Base-by-base conservation (phyloP, 2,113 vertebrate species). In the Callaeas wilsoni region DNA sequence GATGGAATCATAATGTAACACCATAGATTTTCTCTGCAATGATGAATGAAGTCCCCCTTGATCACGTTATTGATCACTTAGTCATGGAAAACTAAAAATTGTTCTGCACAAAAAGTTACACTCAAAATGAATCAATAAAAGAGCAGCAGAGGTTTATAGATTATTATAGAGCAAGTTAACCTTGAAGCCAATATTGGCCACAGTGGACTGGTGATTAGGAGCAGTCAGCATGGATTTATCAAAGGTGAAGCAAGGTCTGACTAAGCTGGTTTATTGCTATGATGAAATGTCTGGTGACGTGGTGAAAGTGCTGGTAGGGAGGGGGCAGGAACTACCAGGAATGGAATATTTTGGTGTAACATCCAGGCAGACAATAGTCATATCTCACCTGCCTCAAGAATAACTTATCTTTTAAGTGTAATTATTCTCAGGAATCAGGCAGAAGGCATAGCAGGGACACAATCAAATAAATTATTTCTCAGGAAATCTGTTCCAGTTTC, bases 201-300 rank as follows among this genome's bases (percentile, higher is more conserved):
- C 10, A 20, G 6, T 18, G 10, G 49, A 42, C 20, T 37, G 13
- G 47, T 84, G 49, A 59, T 25, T 50, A 19, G 21, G 14, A 88
- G 4, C 16, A 78, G 26, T 5, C 52, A 79, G 52, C 6, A 30
- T 16, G 32, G 50, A 62, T 75, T 91, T 82, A 29, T 42, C 35
- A 68, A 39, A 29, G 33, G 39, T 27, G n/a, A 44, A 62, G 32
- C 37, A 27, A 67, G 25, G 49, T 60, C 41, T 82, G 69, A 73
- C 30, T 22, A 42, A 85, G 46, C 10, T n/a, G 17, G 2, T 42
- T 88, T 30, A 8, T 20, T 85, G 62, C 70, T 33, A 1, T 2
- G 6, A 33, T 37, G 37, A 41, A 44, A 23, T 56, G 4, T 39
- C 18, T n/a, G 13, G 7, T 55, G 68, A 21, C 0, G 0, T 30